Evolutionary conservation across 2,113 vertebrate species (phyloP), one percentile per base, ranked within the genome.

Genomic region (Scatophagus argus): DNA sequence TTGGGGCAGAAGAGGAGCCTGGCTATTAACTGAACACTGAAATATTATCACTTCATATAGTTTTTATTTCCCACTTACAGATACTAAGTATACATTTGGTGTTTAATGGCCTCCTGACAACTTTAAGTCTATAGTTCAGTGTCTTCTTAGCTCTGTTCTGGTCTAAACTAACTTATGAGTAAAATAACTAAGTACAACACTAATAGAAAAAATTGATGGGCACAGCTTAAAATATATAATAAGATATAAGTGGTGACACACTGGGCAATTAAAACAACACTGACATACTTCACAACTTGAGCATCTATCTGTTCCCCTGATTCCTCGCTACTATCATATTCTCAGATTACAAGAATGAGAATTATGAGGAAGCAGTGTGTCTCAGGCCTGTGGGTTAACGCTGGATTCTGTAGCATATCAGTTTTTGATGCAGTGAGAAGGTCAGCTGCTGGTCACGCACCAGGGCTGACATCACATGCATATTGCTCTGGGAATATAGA

Each of bases 401-500:
- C 6, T 39, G 36, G 29, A 23, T 43, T 54, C 29, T 64, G 36
- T 5, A 32, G 31, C 31, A 58, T 49, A 17, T 55, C 63, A 19
- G n/a, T 19, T n/a, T 12, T 47, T 4, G 9, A 43, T 52, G 31
- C 65, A 17, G 2, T 56, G 31, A 70, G 38, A 73, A 55, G 66
- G 41, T 85, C 54, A 70, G 44, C 55, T 52, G 43, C 19, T 12
- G 44, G 71, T 73, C 69, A 34, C 63, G 34, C 69, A 55, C 14
- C 27, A 17, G 19, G 13, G 12, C 14, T 58, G 16, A 43, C 62
- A 51, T 36, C 29, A 38, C 2, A 23, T 41, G 38, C 31, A 65
- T 19, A 17, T 46, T 46, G 36, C 49, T 55, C 27, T 2, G 21
- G 21, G 29, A 55, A 39, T 38, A 73, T 13, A 46, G 13, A 69